These are phyloP conservation scores for Epinephelus cyanopodus DNA, from an alignment of 2,113 vertebrate species.

Conservation along the genomic window DNA sequence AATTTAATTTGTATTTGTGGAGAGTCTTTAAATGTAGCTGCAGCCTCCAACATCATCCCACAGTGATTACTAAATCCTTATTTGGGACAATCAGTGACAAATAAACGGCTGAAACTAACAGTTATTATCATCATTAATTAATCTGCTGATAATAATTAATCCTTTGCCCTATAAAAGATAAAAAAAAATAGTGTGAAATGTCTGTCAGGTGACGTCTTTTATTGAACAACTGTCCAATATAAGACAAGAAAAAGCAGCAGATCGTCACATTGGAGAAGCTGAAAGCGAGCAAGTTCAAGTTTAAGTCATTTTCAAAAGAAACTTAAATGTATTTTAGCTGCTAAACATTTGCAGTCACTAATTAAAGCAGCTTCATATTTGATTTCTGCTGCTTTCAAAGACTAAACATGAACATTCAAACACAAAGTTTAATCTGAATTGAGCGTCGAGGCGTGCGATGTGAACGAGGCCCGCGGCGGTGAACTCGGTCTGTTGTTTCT, in stretches of 20 bases:
- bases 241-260: no score
- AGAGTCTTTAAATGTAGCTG: no score
- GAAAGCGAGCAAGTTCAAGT: not conserved
- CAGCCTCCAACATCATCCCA: no score
- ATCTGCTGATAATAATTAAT: no score
- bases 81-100: no score
- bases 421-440: not conserved
- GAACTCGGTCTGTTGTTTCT: conserved; percentile 41
- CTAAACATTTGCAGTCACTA: not conserved
- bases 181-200: not conserved
- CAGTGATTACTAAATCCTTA: no score
- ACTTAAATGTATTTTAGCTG: not conserved
- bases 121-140: no score
- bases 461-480: conserved; percentile 42
- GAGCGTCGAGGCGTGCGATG: not conserved
- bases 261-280: no score
- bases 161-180: not conserved
- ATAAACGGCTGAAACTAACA: no score
- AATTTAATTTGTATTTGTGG: not conserved
- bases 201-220: no score
- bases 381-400: not conserved
- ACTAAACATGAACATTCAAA: not conserved
- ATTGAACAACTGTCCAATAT: no score
- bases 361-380: not conserved
- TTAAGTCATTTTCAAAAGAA: not conserved